Base-by-base conservation (phyloP, 30 jellyfish, hydroid and myxozoan species). In the Turritopsis dohrnii region DNA sequence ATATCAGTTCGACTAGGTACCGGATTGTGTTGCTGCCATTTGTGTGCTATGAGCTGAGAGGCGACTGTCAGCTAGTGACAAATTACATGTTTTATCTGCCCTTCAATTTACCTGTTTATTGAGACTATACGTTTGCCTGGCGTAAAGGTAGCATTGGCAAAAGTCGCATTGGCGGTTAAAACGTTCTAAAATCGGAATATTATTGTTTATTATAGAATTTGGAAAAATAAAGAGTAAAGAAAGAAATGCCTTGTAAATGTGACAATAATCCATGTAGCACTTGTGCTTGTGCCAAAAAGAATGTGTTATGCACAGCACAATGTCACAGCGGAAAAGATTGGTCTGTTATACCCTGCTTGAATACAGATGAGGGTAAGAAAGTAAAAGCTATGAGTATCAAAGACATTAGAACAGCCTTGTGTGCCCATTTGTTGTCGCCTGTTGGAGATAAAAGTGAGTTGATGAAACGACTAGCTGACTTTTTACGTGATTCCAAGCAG, bases 371-470 rank as follows among this genome's bases (percentile, higher is more conserved):
- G 27, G 89, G 89, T 16, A 82, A 82, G 28, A 82, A 82, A 66
- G 89, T 82, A 19, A 82, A 82, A 29, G 65, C 85, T 25, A 82
- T 82, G 89, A 21, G 52, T 22, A 82, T 82, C 28, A 82, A 82
- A 66, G 89, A 82, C 71, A 54, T 82, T 19, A 20, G 89, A 16
- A 21, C 86, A 66, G 89, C 89, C 28, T 69, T 82, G 29, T 65
- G 85, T 65, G 86, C 84, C 53, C 71, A 82, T 72, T 27, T 19
- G 26, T 79, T 82, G 21, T 82, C 89, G 7, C 85, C 85, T 24
- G 21, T 82, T 4, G 89, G 89, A 7, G 89, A 82, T 66, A 82
- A 29, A 82, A 29, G 89, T 82, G 89, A 82, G 71, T 71, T 82
- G 3, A 9, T 24, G 0, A 82, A 82, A 31, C 89, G 89, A 65